A percentile compares a stretch with the other conserved stretches of the same genome.
phyloP scores from a whole-genome alignment of 2,888 invertebrate genomes.

The Caenorhabditis imperialis region DNA sequence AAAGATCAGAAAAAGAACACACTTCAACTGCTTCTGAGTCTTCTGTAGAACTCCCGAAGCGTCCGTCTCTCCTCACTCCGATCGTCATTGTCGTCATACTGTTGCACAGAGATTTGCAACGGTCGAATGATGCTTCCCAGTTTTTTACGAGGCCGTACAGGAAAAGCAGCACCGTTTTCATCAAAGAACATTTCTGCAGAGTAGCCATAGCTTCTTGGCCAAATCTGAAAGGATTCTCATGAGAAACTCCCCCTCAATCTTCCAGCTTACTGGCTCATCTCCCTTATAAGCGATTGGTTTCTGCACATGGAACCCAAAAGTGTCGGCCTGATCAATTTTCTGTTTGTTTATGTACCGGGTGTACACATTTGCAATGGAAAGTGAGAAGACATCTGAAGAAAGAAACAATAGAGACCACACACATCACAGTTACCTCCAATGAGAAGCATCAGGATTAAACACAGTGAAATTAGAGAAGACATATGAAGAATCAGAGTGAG shows the following conservation, averaged over 20 bases:
- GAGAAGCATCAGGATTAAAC: conserved; percentile 2
- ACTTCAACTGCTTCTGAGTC: conserved; percentile 10
- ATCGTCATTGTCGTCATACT: conserved; percentile 22
- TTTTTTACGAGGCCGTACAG: conserved; percentile 48
- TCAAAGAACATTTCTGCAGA: conserved; percentile 67
- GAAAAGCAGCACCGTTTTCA: conserved; percentile 68
- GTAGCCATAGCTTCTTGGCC: conserved; percentile 66
- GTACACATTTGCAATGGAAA: conserved; percentile 42
- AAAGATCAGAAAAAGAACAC: too few species aligned
- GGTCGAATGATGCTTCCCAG: conserved; percentile 33
- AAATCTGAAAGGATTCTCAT: conserved; percentile 58
- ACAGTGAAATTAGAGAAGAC: conserved; percentile 14
- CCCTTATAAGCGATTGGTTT: conserved; percentile 66
- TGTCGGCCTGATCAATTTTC: conserved; percentile 45
- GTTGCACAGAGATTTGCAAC: conserved; percentile 20
- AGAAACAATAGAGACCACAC: neutral
- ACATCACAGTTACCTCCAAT: conserved; percentile 17
- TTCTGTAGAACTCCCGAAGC: conserved; percentile 36
- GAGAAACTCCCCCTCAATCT: neutral
- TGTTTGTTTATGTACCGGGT: conserved; percentile 32
- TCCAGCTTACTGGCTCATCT: conserved; percentile 59
- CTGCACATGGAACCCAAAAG: conserved; percentile 59
- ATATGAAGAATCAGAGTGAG: conserved; percentile 10
- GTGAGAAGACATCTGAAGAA: conserved; percentile 19
- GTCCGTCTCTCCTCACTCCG: conserved; percentile 12